Evolutionary conservation across 2,113 vertebrate species (phyloP), one percentile per base, ranked within the genome.

Genomic region (Aspiorhynchus laticeps): DNA sequence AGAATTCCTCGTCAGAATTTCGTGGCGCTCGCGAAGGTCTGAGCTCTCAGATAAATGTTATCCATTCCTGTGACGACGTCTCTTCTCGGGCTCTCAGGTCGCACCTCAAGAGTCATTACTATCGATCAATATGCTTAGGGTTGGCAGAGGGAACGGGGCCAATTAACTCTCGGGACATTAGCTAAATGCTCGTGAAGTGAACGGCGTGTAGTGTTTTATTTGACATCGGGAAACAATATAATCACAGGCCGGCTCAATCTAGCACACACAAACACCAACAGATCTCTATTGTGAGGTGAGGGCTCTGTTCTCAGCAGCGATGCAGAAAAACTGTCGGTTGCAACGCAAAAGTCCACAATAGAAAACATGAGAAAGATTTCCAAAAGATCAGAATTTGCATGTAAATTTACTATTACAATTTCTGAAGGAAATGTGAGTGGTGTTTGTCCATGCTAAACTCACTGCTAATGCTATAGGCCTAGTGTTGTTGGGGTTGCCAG

Each of bases 41-140:
- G 93, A 94, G 92, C 91, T 88, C 90, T 69, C 90, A 93, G 93
- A 95, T 95, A 94, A 95, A 90, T 90, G 91, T 82, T 91, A 92
- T 92, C 91, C 91, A 86, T 93, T 92, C 87, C 77, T 84, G 85
- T 93, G 91, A 92, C 91, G 91, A 87, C 83, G 88, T 86, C 87
- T 89, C 88, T 89, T 73, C 87, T 81, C 63, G 38, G 41, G 67
- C 90, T 89, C 89, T 88, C 67, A 67, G 43, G 89, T 86, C 85
- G 90, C 85, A 91, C 89, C 90, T 90, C 87, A 73, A 83, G 90
- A 89, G 88, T 88, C 91, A 93, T 93, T 91, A 92, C 90, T 92
- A 88, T 24, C 78, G 86, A 90, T 89, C 90, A 26, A 85, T 51
- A 77, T 46, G 88, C 91, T 75, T 80, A 63, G n/a, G 9, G 83